These are phyloP conservation scores for Galeruca laticollis DNA, from an alignment of 2,888 invertebrate genomes.

Conservation along the genomic window DNA sequence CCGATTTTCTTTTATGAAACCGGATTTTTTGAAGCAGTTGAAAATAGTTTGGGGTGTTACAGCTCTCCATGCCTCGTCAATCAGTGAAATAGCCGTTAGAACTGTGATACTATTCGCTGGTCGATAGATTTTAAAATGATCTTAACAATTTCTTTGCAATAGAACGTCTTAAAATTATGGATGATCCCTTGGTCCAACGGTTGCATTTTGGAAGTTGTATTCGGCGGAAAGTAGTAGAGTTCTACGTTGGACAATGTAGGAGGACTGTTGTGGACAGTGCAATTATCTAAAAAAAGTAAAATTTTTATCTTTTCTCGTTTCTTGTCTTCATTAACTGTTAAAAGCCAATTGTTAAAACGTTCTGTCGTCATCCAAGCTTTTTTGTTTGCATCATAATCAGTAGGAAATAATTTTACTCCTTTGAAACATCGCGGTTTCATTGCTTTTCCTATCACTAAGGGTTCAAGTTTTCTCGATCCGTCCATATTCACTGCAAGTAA, in stretches of 20 bases:
- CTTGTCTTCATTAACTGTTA: not conserved
- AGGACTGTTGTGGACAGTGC: not conserved
- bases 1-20: too few species aligned
- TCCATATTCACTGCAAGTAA: not conserved
- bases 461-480: too few species aligned
- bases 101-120: too few species aligned
- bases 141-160: too few species aligned
- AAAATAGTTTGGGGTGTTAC: too few species aligned
- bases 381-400: not conserved
- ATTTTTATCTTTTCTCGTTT: not conserved
- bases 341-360: not conserved
- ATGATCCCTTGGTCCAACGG: too few species aligned
- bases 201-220: not conserved
- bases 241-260: not conserved
- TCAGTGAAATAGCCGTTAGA: too few species aligned
- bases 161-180: too few species aligned
- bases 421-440: not conserved
- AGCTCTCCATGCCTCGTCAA: too few species aligned
- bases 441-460: not conserved
- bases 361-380: too few species aligned
- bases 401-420: constrained; percentile 5
- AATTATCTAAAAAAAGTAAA: not conserved
- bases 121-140: too few species aligned
- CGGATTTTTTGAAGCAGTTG: too few species aligned
- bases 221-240: not conserved